Base-by-base conservation (phyloP, 1,140 invertebrate genomes). In the Asbolus verrucosus region DNA sequence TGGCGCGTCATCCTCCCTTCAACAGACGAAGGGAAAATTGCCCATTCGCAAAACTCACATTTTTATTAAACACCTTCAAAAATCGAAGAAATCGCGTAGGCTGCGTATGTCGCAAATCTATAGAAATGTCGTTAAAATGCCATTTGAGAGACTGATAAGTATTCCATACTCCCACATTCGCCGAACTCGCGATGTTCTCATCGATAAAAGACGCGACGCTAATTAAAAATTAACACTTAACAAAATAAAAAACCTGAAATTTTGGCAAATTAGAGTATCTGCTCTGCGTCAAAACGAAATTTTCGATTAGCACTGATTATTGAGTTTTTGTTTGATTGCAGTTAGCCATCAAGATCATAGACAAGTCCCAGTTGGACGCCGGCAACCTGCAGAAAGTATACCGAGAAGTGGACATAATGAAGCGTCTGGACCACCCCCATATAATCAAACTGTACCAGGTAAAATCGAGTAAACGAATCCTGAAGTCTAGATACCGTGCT, bases 371-470 rank as follows among this genome's bases (percentile, higher is more conserved):
- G 85, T 84, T 99, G 80, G 96, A 98, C 82, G 91, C 94, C 78
- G 93, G 95, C 76, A 99, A 99, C 84, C 84, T 98, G 78, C 92
- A 95, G 80, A 99, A 99, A 87, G 95, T 99, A 72, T 96, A 98
- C 85, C 88, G 98, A 67, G 98, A 99, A 89, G 96, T 99, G 74
- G 91, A 97, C 80, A 98, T 99, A 77, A 95, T 99, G 92, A 97
- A 98, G 84, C 90, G 93, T 77, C 86, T 99, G 75, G 90, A 93
- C 78, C 97, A 99, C 89, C 95, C 95, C 39, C 94, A 99, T 84
- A 98, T 99, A 78, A 95, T 99, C 80, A 93, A 95, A 84, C 87
- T 99, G 65, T 99, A 98, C 85, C 97, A 99, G 91, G 95, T 96
- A 83, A n/a, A 85, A 78, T 76, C 50, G 41, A 41, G 43, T 21